Evolutionary conservation across 2,797 vertebrate genomes (phyloP).

Genomic region (Valencia hispanica): DNA sequence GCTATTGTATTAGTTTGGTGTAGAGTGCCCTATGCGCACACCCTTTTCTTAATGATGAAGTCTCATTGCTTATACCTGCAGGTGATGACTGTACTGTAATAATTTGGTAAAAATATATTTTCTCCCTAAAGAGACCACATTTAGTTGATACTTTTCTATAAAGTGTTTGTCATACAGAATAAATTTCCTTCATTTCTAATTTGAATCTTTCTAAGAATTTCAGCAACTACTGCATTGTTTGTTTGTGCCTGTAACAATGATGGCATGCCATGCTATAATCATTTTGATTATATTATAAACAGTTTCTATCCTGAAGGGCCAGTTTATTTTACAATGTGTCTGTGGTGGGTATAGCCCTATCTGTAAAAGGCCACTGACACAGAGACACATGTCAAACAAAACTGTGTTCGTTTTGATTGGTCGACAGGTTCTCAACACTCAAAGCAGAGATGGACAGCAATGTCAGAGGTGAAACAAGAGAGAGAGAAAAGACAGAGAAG

Average conservation of each 20-base stretch:
- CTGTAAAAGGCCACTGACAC: constrained; percentile 66
- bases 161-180: background rate
- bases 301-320: constrained; percentile 48
- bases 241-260: constrained; percentile 12
- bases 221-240: background rate
- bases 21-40: background rate
- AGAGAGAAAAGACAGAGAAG: constrained; percentile 3
- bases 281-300: constrained; percentile 47
- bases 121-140: background rate
- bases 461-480: constrained; percentile 45
- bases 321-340: constrained; percentile 74
- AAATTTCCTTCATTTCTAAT: background rate
- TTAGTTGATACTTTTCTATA: background rate
- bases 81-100: background rate
- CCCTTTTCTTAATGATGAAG: background rate
- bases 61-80: background rate
- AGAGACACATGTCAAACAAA: constrained; percentile 73
- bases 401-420: constrained; percentile 59
- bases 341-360: constrained; percentile 43
- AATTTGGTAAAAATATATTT: background rate
- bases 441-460: constrained; percentile 39
- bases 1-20: background rate
- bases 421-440: constrained; percentile 58
- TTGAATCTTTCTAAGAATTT: background rate
- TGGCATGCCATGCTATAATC: constrained; percentile 9